These are phyloP conservation scores for Salminus brasiliensis DNA, from an alignment of 2,113 vertebrate genomes.

Conservation along the genomic window DNA sequence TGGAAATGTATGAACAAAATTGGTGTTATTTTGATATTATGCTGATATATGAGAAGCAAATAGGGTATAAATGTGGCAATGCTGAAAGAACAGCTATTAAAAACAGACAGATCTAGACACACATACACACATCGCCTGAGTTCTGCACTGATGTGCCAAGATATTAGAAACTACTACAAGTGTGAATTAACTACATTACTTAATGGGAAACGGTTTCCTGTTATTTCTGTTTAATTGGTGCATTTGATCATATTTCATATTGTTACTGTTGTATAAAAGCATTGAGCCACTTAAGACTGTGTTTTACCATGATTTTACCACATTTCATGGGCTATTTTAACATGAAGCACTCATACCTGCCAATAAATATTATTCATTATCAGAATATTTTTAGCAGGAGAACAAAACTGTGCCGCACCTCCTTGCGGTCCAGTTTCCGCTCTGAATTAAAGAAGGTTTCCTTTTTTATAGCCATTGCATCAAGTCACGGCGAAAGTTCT, in stretches of 20 bases:
- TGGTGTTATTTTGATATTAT: not conserved
- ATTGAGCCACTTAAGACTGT: not conserved
- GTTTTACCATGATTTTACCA: not conserved
- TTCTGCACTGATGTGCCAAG: too few relatives aligned
- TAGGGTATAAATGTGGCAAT: not conserved
- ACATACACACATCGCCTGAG: too few relatives aligned
- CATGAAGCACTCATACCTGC: not conserved
- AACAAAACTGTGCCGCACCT: not conserved
- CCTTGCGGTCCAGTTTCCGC: not conserved
- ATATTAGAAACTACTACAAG: too few relatives aligned
- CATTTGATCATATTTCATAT: too few relatives aligned
- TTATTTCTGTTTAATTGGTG: too few relatives aligned
- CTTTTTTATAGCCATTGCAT: not conserved
- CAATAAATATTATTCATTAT: not conserved
- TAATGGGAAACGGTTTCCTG: too few relatives aligned
- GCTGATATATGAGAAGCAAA: not conserved
- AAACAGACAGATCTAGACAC: not conserved
- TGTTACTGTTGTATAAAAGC: too few relatives aligned
- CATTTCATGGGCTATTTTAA: not conserved
- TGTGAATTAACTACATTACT: too few relatives aligned
- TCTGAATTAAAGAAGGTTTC: not conserved
- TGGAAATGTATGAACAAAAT: slow-evolving; percentile 7
- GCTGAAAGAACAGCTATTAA: not conserved
- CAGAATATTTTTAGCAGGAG: not conserved
- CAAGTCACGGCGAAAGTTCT: not conserved